Evolutionary conservation across 2,113 vertebrate species (phyloP).

Genomic region (Sterna hirundo): DNA sequence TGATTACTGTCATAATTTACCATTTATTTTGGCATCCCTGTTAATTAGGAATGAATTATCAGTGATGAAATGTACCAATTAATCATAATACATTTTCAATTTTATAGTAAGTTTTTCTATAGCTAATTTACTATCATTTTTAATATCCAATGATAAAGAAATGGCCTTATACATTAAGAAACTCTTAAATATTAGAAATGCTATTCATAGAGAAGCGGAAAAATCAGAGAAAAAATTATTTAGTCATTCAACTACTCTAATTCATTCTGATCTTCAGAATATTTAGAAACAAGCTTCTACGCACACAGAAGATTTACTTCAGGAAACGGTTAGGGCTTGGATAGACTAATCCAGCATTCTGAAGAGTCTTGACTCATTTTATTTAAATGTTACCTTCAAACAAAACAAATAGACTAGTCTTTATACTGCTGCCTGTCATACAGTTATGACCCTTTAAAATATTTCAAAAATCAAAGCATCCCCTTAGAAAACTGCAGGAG

Average conservation of each 20-base stretch:
- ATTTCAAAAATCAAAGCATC: not conserved
- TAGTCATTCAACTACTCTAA: not conserved
- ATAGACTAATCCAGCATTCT: not conserved
- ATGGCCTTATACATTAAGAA: not conserved
- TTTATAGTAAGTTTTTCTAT: not conserved
- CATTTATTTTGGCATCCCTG: not conserved
- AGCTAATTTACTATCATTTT: not conserved
- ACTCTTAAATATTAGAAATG: not conserved
- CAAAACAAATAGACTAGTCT: not conserved
- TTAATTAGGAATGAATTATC: not conserved
- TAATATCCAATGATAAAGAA: not conserved
- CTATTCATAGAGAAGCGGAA: not conserved
- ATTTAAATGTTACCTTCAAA: not conserved
- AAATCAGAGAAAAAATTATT: not conserved
- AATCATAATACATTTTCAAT: not conserved
- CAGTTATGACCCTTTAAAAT: not conserved
- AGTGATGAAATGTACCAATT: not conserved
- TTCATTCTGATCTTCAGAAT: not conserved
- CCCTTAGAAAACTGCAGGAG: not conserved
- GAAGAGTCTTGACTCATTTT: not conserved
- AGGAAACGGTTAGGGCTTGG: not conserved
- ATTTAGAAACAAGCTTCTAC: not conserved
- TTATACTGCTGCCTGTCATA: not conserved
- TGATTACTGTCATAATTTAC: not conserved
- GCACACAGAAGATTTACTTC: not conserved